Evolutionary conservation across 2,113 vertebrate genomes (phyloP), one percentile per base, ranked within the genome.

Genomic region (Alectura lathami): DNA sequence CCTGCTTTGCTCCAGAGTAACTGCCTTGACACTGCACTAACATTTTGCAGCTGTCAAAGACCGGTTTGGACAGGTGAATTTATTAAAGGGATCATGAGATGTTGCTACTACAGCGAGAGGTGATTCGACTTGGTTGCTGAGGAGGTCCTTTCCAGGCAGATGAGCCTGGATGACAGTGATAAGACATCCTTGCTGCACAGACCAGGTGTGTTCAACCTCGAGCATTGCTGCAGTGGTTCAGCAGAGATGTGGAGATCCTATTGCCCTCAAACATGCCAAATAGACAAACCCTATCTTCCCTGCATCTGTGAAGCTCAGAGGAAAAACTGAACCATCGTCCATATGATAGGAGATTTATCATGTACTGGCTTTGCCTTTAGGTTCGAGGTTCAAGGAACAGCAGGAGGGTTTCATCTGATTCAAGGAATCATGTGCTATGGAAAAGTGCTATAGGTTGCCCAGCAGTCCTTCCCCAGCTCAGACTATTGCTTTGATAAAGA

Each of bases 371-470:
- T 42, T 67, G 64, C 40, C 30, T 69, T 67, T 42, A 51, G 60
- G 50, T 59, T 27, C 60, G 67, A 29, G 13, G 80, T 66, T 30
- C 38, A 62, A 63, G 91, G 82, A 84, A 91, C 32, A 86, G 48
- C 32, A 23, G 32, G 29, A 73, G 7, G 24, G 29, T 86, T 86
- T 72, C 0, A 69, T 77, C 73, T 87, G 78, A 91, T 69, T 84
- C 91, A 90, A 57, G 48, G 66, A 48, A 82, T 67, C 79, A 83
- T 0, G 0, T 89, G 66, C 67, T 92, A 50, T 74, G 88, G 91
- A 94, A 91, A 93, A 84, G 34, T 6, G 48, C 40, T 67, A 26
- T 12, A 66, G 27, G 56, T 84, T 89, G 30, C n/a, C 67, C 43
- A 56, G 21, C n/a, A 81, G 32, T 42, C 13, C 0, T 1, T 66